Percentiles rank a stretch among this genome's conserved stretches.
These are phyloP conservation scores for Lordiphosa mommai DNA, from an alignment of 1,140 invertebrate genomes.

Conservation along the genomic window DNA sequence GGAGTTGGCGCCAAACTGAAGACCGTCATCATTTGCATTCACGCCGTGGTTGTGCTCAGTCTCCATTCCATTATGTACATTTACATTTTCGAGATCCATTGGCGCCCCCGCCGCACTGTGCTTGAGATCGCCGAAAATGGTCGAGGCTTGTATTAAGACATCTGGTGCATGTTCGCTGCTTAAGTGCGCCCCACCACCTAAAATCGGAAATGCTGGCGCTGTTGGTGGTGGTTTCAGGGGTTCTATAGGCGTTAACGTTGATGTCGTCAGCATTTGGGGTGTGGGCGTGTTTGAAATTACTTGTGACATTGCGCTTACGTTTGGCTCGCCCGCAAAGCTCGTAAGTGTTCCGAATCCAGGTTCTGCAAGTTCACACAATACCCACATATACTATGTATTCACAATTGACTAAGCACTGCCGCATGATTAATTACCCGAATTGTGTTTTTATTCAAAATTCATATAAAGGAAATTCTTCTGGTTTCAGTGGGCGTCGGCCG, in stretches of 20 bases:
- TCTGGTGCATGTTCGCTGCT: slow-evolving; percentile 39
- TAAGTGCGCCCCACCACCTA: slow-evolving; percentile 34
- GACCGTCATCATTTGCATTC: slow-evolving; percentile 23
- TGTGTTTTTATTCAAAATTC: slow-evolving; percentile 45
- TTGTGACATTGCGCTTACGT: slow-evolving; percentile 64
- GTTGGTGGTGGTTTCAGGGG: slow-evolving; percentile 46
- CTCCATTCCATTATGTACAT: slow-evolving; percentile 53
- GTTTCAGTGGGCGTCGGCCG: slow-evolving; percentile 61
- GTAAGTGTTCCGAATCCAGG: slow-evolving; percentile 8
- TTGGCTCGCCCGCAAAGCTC: slow-evolving; percentile 15
- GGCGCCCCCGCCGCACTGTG: slow-evolving; percentile 21
- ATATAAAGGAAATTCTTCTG: slow-evolving; percentile 48
- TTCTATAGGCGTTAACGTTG: slow-evolving; percentile 63
- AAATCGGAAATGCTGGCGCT: slow-evolving; percentile 35
- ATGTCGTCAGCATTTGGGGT: slow-evolving; percentile 76
- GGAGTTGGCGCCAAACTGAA: slow-evolving; percentile 27
- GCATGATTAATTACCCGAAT: slow-evolving; percentile 37
- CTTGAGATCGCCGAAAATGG: slow-evolving; percentile 50
- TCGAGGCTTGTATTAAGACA: slow-evolving; percentile 49
- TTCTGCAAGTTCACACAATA: slow-evolving; percentile 23
- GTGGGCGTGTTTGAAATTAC: slow-evolving; percentile 71
- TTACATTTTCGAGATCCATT: slow-evolving; percentile 60
- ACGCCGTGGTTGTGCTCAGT: slow-evolving; percentile 46
- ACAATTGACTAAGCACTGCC: background rate
- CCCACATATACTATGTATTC: background rate